Evolutionary conservation across 2,797 vertebrate genomes (phyloP).

Genomic region (Microchirus variegatus): DNA sequence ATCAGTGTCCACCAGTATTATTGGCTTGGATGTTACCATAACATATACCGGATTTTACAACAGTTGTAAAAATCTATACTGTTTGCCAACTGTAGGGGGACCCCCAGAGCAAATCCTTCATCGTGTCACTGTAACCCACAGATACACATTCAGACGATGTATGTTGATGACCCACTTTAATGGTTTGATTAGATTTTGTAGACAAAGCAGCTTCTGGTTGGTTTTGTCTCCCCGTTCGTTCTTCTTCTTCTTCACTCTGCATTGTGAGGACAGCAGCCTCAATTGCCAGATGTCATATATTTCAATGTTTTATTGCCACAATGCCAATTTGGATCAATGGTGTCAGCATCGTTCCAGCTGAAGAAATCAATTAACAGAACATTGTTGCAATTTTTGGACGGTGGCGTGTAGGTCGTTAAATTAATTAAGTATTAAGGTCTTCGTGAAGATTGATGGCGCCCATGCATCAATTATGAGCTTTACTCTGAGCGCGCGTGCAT

Average conservation of each 20-base stretch:
- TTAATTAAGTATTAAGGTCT: constrained; percentile 43
- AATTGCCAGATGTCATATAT: constrained; percentile 23
- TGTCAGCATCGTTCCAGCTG: constrained; percentile 17
- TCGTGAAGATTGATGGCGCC: constrained; percentile 34
- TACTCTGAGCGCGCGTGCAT: constrained; percentile 24
- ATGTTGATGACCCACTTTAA: too few species aligned
- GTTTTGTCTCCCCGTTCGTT: constrained; percentile 7
- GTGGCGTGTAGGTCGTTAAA: constrained; percentile 17
- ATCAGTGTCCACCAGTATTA: too few species aligned
- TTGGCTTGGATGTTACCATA: too few species aligned
- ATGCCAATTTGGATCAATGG: constrained; percentile 47
- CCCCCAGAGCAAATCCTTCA: too few species aligned
- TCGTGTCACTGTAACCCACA: too few species aligned
- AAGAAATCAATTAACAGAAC: constrained; percentile 54
- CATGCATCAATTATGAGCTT: constrained; percentile 10
- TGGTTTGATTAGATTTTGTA: too few species aligned
- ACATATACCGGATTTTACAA: too few species aligned
- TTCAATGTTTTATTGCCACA: constrained; percentile 26
- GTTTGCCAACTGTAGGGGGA: too few species aligned
- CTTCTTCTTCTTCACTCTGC: constrained; percentile 10
- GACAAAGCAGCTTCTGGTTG: too few species aligned
- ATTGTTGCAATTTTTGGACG: constrained; percentile 39
- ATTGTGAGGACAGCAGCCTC: constrained; percentile 7
- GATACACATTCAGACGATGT: too few species aligned
- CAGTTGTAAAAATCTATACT: too few species aligned